phyloP scores from a whole-genome alignment of 2,113 vertebrate species.

The Pholis gunnellus region DNA sequence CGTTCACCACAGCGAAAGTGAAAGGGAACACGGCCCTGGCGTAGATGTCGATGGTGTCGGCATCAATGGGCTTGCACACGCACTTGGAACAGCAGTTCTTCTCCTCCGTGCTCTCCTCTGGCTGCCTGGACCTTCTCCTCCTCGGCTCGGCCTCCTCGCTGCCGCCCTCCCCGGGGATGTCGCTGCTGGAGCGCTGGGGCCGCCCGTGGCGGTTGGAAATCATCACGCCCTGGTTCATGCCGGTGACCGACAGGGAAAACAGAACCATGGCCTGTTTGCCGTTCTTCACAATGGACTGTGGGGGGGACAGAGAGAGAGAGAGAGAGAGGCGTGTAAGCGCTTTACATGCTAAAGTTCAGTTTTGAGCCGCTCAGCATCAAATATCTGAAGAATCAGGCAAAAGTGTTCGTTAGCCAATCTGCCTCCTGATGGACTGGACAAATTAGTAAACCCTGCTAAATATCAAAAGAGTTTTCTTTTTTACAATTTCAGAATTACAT shows the following conservation, averaged over 20 bases:
- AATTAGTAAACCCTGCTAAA: neutral
- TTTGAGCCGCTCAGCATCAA: neutral
- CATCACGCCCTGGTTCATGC: constrained; percentile 91
- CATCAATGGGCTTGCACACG: constrained; percentile 93
- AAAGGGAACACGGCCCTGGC: constrained; percentile 95
- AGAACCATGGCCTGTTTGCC: constrained; percentile 93
- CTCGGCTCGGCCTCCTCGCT: constrained; percentile 85
- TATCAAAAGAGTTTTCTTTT: neutral
- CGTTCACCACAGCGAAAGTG: constrained; percentile 95
- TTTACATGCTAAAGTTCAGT: neutral
- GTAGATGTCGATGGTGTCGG: constrained; percentile 97
- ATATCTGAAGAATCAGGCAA: constrained; percentile 1
- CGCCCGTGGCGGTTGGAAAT: constrained; percentile 87
- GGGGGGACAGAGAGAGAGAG: constrained; percentile 16
- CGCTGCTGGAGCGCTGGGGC: constrained; percentile 75
- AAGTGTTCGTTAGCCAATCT: neutral
- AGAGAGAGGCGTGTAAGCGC: neutral
- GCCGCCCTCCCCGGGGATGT: constrained; percentile 81
- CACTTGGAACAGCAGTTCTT: constrained; percentile 89
- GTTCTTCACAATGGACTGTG: constrained; percentile 92
- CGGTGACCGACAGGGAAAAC: constrained; percentile 94
- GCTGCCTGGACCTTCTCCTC: constrained; percentile 77
- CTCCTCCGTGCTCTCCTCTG: constrained; percentile 69
- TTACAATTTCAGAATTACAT: neutral
- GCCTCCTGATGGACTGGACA: neutral